A percentile compares a stretch with the other conserved stretches of the same genome.
Conservation (phyloP, 2,797 vertebrate species). For the Kryptolebias ocellatus region DNA sequence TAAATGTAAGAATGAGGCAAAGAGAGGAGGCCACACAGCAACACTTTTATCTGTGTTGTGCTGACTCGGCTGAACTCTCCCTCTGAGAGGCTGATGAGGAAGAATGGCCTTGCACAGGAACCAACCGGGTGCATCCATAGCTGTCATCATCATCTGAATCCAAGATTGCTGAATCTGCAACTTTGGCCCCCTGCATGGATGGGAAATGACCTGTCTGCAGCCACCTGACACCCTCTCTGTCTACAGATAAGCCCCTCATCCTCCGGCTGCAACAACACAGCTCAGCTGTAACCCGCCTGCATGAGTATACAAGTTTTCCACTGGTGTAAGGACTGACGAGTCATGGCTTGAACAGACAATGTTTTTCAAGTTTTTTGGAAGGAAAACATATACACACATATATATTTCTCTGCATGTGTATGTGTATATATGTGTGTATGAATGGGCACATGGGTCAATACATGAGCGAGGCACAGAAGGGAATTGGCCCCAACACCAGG, state of each 20-base stretch:
- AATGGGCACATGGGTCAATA: no score
- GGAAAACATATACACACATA: no score
- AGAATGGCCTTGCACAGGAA: slow-evolving; percentile 75
- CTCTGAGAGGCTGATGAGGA: slow-evolving; percentile 82
- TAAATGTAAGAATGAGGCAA: slow-evolving; percentile 50
- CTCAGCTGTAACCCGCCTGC: slow-evolving; percentile 35
- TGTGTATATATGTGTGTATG: no score
- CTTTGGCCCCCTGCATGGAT: slow-evolving; percentile 70
- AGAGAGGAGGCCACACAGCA: slow-evolving; percentile 65
- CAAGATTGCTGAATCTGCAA: slow-evolving; percentile 78
- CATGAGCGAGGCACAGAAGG: no score
- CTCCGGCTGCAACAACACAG: slow-evolving; percentile 42
- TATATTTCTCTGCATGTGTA: no score
- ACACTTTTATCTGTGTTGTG: slow-evolving; percentile 74
- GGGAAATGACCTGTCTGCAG: slow-evolving; percentile 83
- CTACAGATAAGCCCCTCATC: slow-evolving; percentile 57
- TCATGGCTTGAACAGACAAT: slow-evolving; percentile 1
- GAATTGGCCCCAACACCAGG: no score
- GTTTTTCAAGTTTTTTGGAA: no score
- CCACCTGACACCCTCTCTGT: slow-evolving; percentile 75
- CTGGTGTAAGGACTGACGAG: slow-evolving; percentile 26
- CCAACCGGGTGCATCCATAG: slow-evolving; percentile 78
- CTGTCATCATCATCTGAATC: slow-evolving; percentile 81
- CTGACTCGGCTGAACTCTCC: slow-evolving; percentile 80
- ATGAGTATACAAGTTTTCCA: slow-evolving; percentile 31